phyloP scores from a whole-genome alignment of 2,797 vertebrate genomes.

The Thaleichthys pacificus region DNA sequence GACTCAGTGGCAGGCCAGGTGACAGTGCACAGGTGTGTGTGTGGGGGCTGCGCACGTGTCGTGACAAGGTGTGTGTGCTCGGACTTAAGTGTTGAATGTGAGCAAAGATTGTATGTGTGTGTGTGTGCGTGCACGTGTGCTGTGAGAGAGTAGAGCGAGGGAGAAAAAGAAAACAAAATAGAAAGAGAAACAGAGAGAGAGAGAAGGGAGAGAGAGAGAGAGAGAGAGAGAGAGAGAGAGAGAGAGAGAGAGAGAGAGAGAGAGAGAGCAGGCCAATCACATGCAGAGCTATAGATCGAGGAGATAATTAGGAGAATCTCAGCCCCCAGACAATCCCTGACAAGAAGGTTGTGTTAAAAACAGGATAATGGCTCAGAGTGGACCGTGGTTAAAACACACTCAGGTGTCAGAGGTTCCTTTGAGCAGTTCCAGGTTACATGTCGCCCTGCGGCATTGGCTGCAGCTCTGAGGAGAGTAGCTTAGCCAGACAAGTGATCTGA shows the following conservation, averaged over 20 bases:
- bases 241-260: no score
- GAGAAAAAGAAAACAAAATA: no score
- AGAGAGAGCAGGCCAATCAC: not conserved
- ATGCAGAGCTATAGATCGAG: not conserved
- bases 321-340: conserved; percentile 1
- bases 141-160: not conserved
- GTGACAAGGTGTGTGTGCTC: not conserved
- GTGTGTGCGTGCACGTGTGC: not conserved
- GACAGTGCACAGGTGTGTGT: conserved; percentile 49
- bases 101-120: not conserved
- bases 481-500: not conserved
- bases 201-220: no score
- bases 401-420: conserved; percentile 29
- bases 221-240: no score
- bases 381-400: conserved; percentile 41
- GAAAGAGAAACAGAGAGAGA: no score
- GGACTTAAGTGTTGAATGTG: no score
- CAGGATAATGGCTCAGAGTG: conserved; percentile 43
- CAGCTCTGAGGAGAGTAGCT: not conserved
- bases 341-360: not conserved
- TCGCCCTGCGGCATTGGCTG: not conserved
- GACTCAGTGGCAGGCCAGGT: conserved; percentile 43
- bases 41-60: conserved; percentile 10
- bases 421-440: not conserved
- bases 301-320: not conserved